Evolutionary conservation across 2,797 vertebrate genomes (phyloP), one percentile per base, ranked within the genome.

Genomic region (Acestrorhynchus altus): DNA sequence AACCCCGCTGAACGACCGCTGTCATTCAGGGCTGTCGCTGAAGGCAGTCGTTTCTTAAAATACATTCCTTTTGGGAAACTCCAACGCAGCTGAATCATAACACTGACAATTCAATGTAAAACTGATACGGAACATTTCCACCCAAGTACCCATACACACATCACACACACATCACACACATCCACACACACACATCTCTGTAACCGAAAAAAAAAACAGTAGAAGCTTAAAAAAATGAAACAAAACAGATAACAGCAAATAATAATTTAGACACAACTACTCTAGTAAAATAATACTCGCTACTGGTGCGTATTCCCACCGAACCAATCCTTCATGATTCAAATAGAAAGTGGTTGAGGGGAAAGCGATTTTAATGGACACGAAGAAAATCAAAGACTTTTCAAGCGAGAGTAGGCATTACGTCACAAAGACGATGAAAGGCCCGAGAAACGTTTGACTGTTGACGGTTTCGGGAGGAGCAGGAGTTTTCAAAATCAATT

Each of bases 251-350:
- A 2, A 12, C 91, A 90, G 35, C 7, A 73, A 42, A 72, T 59
- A 76, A 87, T 86, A 83, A 84, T 74, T 84, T 77, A 85, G 6
- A 74, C 46, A 74, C 72, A 16, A 8, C 64, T 42, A 74, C 80
- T 88, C 83, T 90, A 81, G 79, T 89, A 87, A 87, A 90, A 90
- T 85, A 81, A 83, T 68, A 74, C 72, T 26, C 86, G 74, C 87
- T 86, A 88, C 82, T 65, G 88, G 91, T 92, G 90, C 86, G 88
- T 91, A 87, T 90, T 84, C 83, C 88, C 85, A 87, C 61, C 88
- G 80, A 83, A 81, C 87, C 88, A 75, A 31, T 78, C 67, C 81
- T 77, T 64, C 63, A 40, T 83, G 79, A 79, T 84, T 86, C 63
- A 59, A 83, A 79, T 73, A 71, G 57, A 64, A 69, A 57, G 40